Conservation (phyloP, 2,888 invertebrate genomes). For the Volucella bombylans region DNA sequence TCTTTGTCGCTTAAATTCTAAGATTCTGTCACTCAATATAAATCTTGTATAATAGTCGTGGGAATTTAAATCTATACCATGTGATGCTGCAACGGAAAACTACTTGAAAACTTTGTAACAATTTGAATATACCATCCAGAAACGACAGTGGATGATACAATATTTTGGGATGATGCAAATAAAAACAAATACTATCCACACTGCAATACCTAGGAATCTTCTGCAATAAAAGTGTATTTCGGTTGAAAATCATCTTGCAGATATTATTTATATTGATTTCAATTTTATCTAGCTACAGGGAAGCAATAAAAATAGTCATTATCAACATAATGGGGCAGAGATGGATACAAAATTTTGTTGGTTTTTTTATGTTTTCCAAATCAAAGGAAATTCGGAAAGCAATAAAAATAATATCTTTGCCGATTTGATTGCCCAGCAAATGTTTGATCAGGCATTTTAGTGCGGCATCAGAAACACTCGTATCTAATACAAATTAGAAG, state of each 20-base stretch:
- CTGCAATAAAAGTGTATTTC: too few relatives aligned
- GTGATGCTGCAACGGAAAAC: background rate
- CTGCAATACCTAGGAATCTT: background rate
- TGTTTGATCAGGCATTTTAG: too few relatives aligned
- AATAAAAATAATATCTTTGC: too few relatives aligned
- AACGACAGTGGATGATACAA: background rate
- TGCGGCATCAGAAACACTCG: too few relatives aligned
- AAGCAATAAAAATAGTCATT: conserved; percentile 2
- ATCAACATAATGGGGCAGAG: background rate
- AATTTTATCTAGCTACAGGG: background rate
- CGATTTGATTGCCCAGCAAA: too few relatives aligned
- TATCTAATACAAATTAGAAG: too few relatives aligned
- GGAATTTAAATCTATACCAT: conserved; percentile 10
- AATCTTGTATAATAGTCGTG: conserved; percentile 30
- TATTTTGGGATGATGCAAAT: background rate
- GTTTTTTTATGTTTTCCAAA: too few relatives aligned
- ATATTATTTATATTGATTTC: too few relatives aligned
- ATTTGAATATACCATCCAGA: background rate
- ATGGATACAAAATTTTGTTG: too few relatives aligned
- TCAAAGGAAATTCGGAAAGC: too few relatives aligned
- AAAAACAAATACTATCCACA: background rate
- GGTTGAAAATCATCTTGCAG: background rate
- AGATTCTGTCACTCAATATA: background rate
- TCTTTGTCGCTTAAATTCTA: conserved; percentile 4
- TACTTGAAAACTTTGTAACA: background rate